Percentiles rank a stretch among this genome's conserved stretches.
Evolutionary conservation across 2,113 vertebrate genomes (phyloP).

Genomic region (Scopus umbretta): DNA sequence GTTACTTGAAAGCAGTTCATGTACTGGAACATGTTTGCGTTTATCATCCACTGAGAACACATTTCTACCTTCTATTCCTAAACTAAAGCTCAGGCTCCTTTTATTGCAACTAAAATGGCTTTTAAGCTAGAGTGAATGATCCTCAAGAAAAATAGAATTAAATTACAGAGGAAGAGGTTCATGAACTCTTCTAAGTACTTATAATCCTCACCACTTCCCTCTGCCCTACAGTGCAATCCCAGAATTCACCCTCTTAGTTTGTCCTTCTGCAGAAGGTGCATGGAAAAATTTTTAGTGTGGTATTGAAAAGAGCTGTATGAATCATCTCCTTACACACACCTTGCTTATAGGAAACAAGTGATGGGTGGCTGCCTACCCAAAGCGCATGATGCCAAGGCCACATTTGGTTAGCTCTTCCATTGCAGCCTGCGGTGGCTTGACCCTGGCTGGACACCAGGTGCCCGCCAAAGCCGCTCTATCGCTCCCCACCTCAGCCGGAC

Average conservation of each 20-base stretch:
- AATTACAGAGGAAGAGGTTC: not conserved
- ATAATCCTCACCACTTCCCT: not conserved
- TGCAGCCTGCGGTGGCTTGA: not conserved
- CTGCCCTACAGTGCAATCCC: fast-evolving
- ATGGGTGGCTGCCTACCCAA: not conserved
- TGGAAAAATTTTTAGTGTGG: not conserved
- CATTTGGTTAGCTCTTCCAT: not conserved
- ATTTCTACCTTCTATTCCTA: not conserved
- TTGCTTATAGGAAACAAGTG: fast-evolving
- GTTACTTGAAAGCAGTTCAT: not conserved
- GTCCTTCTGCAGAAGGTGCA: not conserved
- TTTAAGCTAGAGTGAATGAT: not conserved
- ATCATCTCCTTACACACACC: not conserved
- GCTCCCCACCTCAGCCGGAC: not conserved
- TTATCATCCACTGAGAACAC: not conserved
- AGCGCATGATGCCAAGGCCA: not conserved
- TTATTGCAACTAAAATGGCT: not conserved
- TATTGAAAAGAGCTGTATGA: not conserved
- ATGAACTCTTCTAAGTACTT: not conserved
- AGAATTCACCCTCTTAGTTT: not conserved
- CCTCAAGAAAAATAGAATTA: not conserved
- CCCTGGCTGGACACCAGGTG: not conserved
- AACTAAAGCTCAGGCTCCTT: not conserved
- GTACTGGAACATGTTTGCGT: not conserved
- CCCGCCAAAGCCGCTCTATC: not conserved